phyloP scores from a whole-genome alignment of 1,140 invertebrate genomes.

The Drosophila sucinea region DNA sequence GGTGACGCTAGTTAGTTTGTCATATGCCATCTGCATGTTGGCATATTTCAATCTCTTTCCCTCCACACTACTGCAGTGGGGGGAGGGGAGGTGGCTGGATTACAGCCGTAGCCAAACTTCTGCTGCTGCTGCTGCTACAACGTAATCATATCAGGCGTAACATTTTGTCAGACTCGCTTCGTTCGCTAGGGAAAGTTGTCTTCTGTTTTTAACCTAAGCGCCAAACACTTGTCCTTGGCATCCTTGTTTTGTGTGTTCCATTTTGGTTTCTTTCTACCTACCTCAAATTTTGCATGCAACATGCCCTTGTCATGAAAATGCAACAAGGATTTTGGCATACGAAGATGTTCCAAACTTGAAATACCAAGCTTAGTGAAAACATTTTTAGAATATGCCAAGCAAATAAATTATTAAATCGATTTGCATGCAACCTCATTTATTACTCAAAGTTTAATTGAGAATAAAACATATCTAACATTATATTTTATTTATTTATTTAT shows the following conservation, averaged over 20 bases:
- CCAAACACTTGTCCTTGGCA: constrained; percentile 32
- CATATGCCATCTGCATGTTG: constrained; percentile 65
- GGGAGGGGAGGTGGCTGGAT: no score
- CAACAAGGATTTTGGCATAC: constrained; percentile 25
- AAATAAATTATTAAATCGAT: no score
- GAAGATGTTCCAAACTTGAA: background rate
- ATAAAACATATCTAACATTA: no score
- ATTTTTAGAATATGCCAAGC: background rate
- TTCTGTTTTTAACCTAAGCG: constrained; percentile 39
- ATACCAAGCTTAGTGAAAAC: background rate
- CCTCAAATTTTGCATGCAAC: constrained; percentile 16
- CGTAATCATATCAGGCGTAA: constrained; percentile 67
- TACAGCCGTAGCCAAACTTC: constrained; percentile 36
- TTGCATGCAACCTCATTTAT: no score
- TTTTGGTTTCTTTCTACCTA: constrained; percentile 1
- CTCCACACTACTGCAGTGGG: background rate
- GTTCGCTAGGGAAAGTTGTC: constrained; percentile 31
- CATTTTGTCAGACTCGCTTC: constrained; percentile 45
- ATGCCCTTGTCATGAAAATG: constrained; percentile 24
- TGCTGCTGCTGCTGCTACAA: constrained; percentile 29
- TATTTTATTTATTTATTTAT: no score
- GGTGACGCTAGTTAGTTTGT: constrained; percentile 53
- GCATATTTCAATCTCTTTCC: constrained; percentile 47
- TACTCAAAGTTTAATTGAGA: no score
- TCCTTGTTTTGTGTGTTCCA: constrained; percentile 21